Evolutionary conservation across 1,140 invertebrate species (phyloP).

Genomic region (Macrobrachium nipponense): DNA sequence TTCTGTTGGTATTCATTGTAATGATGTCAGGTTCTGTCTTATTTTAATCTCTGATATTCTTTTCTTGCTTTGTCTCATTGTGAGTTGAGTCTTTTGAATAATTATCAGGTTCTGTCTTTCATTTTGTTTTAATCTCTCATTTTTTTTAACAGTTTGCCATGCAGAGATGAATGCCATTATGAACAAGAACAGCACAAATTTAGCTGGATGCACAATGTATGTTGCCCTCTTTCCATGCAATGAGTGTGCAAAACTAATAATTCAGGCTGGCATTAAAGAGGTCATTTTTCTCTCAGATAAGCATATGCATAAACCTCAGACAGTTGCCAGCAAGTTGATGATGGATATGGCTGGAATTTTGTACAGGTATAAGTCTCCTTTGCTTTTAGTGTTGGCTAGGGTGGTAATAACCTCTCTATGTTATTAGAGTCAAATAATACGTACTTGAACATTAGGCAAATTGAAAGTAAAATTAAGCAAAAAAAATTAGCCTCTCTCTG

Average conservation of each 20-base stretch:
- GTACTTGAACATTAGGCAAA: too few relatives aligned
- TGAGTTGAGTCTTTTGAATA: too few relatives aligned
- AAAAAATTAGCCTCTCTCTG: too few relatives aligned
- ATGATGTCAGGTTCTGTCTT: too few relatives aligned
- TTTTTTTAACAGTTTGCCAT: constrained; percentile 72
- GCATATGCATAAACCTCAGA: constrained; percentile 65
- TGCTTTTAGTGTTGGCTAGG: too few relatives aligned
- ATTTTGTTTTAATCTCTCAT: constrained; percentile 1
- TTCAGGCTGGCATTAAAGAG: constrained; percentile 72
- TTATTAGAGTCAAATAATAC: too few relatives aligned
- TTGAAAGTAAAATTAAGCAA: too few relatives aligned
- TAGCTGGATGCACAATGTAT: constrained; percentile 73
- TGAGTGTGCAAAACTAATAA: constrained; percentile 75
- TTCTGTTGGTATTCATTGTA: too few relatives aligned
- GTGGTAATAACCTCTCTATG: too few relatives aligned
- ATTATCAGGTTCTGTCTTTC: background rate
- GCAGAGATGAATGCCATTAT: constrained; percentile 77
- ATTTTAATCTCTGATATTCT: too few relatives aligned
- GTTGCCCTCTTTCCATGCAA: constrained; percentile 74
- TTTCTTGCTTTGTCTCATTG: too few relatives aligned
- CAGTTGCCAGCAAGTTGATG: constrained; percentile 32
- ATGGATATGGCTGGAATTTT: constrained; percentile 43
- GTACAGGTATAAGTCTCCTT: constrained; percentile 33
- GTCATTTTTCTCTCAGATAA: constrained; percentile 70
- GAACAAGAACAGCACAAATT: constrained; percentile 73